A percentile compares a stretch with the other conserved stretches of the same genome.
phyloP scores from a whole-genome alignment of 2,888 invertebrate species.

The Leucozona laternaria region DNA sequence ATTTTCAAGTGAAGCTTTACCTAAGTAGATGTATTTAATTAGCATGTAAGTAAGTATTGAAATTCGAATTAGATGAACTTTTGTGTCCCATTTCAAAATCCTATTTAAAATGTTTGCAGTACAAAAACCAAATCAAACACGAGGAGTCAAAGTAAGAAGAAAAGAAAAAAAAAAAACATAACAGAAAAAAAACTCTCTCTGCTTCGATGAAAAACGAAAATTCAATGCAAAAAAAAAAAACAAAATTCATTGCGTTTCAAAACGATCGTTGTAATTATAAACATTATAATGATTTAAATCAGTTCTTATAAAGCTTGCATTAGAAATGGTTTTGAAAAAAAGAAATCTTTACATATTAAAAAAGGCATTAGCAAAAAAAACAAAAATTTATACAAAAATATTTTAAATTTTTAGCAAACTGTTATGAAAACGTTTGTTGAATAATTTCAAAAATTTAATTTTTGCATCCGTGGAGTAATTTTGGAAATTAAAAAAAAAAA shows the following conservation, averaged over 20 bases:
- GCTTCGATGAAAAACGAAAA: constrained; percentile 35
- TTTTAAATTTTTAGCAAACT: constrained; percentile 65
- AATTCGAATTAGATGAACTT: constrained; percentile 28
- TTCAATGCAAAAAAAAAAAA: constrained; percentile 69
- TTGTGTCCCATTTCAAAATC: constrained; percentile 38
- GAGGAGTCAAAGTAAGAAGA: not conserved
- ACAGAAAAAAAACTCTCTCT: not conserved
- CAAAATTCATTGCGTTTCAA: constrained; percentile 50
- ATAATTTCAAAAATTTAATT: constrained; percentile 5
- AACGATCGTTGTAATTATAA: constrained; percentile 44
- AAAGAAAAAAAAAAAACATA: not conserved
- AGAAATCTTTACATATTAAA: constrained; percentile 13
- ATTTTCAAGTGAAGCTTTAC: constrained; percentile 44
- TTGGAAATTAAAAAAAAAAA: constrained; percentile 37
- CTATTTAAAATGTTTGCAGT: constrained; percentile 13
- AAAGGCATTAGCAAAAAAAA: constrained; percentile 66
- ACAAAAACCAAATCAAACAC: constrained; percentile 35
- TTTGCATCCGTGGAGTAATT: constrained; percentile 22
- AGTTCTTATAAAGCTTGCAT: constrained; percentile 70
- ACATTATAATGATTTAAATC: constrained; percentile 59
- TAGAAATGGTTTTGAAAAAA: constrained; percentile 54
- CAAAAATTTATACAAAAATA: constrained; percentile 52
- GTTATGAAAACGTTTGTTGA: constrained; percentile 56
- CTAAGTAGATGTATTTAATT: constrained; percentile 27
- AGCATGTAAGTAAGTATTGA: constrained; percentile 33